Evolutionary conservation across 2,888 invertebrate species (phyloP), one percentile per base, ranked within the genome.

Genomic region (Ochlodes sylvanus): DNA sequence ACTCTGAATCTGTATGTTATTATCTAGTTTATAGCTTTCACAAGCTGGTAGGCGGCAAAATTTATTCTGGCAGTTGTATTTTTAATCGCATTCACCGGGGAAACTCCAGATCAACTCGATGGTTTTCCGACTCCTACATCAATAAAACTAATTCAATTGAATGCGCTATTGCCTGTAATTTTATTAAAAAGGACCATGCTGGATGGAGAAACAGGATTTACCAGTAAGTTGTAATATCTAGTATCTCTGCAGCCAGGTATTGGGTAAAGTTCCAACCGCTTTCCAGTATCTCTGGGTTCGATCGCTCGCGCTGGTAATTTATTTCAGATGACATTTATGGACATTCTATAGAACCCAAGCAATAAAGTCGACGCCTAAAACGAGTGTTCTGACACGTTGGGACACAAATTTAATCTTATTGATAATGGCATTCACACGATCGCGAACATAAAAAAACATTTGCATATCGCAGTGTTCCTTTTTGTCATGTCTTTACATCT

Each of bases 311-410:
- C 38, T 54, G 72, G 77, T 87, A 80, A 89, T 89, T 89, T 88
- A 90, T 89, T 85, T 84, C 73, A 78, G 75, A 83, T 87, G 90
- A 88, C 89, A 85, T 89, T 90, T 87, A 91, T 91, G 83, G 83
- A 80, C 79, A 84, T 85, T 83, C 85, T 85, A 86, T 84, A 79
- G 81, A 83, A 75, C 76, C 78, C 76, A 80, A 74, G 82, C 83
- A 85, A 87, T 88, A 87, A 88, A 87, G 72, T 70, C 76, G 76
- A 80, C 83, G 81, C 82, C 81, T 79, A 78, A 83, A 85, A 83
- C 78, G 77, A 76, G 80, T 83, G 79, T 79, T 75, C 76, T 75
- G 76, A 81, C 81, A 78, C 80, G 75, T 62, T 72, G 71, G 63
- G 71, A 76, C 72, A 73, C 73, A 79, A 79, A 79, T 78, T 79